A percentile compares a stretch with the other conserved stretches of the same genome.
phyloP scores from a whole-genome alignment of 2,797 vertebrate genomes.

The Picus viridis region DNA sequence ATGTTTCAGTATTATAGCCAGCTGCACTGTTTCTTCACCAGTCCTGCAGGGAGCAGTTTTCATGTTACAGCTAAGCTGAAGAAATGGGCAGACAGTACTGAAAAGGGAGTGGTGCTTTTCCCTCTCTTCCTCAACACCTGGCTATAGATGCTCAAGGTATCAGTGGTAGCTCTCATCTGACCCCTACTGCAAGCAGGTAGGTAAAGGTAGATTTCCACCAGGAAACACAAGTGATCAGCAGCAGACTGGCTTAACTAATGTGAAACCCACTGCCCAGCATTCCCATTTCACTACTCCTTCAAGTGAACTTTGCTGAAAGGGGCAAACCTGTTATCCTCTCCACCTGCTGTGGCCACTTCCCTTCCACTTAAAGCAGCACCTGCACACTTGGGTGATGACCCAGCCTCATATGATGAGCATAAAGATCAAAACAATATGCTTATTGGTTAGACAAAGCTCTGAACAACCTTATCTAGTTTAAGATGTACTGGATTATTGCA shows the following conservation, averaged over 20 bases:
- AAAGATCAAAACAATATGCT: not conserved
- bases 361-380: not conserved
- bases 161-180: constrained; percentile 30
- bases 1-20: rapidly evolving
- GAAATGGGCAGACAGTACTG: not conserved
- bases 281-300: not conserved
- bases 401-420: not conserved
- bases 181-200: constrained; percentile 7
- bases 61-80: not conserved
- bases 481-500: not conserved
- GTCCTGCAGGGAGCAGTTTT: not conserved
- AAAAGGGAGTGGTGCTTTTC: not conserved
- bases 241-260: not conserved
- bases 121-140: not conserved
- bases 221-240: not conserved
- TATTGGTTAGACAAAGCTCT: not conserved
- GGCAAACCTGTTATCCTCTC: not conserved
- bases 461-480: not conserved
- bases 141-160: not conserved
- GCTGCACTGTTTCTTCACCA: not conserved
- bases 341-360: not conserved
- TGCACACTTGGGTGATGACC: rapidly evolving
- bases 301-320: rapidly evolving
- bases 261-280: not conserved
- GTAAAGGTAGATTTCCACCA: not conserved